phyloP scores from a whole-genome alignment of 2,797 vertebrate species.

The Hybognathus amarus region DNA sequence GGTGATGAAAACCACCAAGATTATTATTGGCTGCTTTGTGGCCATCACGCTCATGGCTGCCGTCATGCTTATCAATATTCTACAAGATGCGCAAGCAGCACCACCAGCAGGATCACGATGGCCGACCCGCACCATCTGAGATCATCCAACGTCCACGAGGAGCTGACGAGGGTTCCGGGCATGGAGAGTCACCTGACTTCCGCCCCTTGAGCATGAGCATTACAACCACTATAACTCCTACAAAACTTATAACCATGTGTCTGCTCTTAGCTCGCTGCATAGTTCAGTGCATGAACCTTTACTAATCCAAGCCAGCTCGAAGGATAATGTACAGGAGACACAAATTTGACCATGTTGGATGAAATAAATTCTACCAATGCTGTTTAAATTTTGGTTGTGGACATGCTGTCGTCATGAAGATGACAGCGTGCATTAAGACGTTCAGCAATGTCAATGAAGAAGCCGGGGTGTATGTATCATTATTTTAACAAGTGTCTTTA shows the following conservation, averaged over 20 bases:
- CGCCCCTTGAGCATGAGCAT: constrained; percentile 93
- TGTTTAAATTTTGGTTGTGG: constrained; percentile 31
- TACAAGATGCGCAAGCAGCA: constrained; percentile 99
- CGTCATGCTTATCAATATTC: constrained; percentile 98
- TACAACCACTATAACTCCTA: constrained; percentile 99
- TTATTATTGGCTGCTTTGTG: constrained; percentile 99
- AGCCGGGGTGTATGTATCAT: constrained; percentile 90
- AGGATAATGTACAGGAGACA: constrained; percentile 99
- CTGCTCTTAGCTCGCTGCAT: constrained; percentile 97
- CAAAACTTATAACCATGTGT: constrained; percentile 97
- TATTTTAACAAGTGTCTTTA: constrained; percentile 99
- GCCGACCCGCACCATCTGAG: constrained; percentile 94
- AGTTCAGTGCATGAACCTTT: constrained; percentile 99
- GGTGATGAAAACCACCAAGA: constrained; percentile 99
- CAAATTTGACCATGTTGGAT: constrained; percentile 87
- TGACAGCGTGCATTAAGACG: constrained; percentile 79
- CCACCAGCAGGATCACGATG: constrained; percentile 95
- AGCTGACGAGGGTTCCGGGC: constrained; percentile 92
- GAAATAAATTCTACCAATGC: constrained; percentile 63
- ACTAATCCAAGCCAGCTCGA: constrained; percentile 99
- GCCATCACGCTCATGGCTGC: constrained; percentile 99
- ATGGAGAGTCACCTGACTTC: constrained; percentile 97
- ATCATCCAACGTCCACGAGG: constrained; percentile 98
- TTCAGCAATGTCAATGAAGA: constrained; percentile 86
- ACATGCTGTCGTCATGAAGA: constrained; percentile 62